These are phyloP conservation scores for Channa maculata DNA, from an alignment of 2,113 vertebrate species.

Conservation along the genomic window DNA sequence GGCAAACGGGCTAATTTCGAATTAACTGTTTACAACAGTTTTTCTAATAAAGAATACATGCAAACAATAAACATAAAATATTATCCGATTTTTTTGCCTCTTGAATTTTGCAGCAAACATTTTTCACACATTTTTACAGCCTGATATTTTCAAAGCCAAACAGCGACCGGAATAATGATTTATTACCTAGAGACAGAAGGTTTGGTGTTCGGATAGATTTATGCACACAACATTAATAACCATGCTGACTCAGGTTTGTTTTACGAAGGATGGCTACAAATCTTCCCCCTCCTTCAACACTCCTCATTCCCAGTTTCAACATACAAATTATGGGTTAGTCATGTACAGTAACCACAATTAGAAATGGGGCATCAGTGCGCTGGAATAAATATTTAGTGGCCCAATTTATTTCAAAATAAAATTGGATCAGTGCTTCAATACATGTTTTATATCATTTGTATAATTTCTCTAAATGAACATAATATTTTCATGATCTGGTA, in stretches of 20 bases:
- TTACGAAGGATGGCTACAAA: not conserved
- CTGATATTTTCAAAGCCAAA: no score
- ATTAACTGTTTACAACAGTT: no score
- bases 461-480: not conserved
- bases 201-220: not conserved
- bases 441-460: not conserved
- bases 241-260: slow-evolving; percentile 1
- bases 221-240: not conserved
- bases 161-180: not conserved
- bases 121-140: no score
- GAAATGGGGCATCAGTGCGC: not conserved
- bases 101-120: no score
- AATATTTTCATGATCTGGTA: not conserved
- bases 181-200: not conserved
- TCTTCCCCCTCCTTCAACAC: not conserved
- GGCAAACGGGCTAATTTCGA: no score
- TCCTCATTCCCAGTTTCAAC: not conserved
- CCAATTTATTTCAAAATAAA: not conserved
- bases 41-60: no score
- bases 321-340: not conserved
- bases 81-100: no score
- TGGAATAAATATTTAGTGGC: not conserved
- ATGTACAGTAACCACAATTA: not conserved
- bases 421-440: not conserved
- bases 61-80: no score